Base-by-base conservation (phyloP, 2,797 vertebrate species). In the Rhinichthys osculus region DNA sequence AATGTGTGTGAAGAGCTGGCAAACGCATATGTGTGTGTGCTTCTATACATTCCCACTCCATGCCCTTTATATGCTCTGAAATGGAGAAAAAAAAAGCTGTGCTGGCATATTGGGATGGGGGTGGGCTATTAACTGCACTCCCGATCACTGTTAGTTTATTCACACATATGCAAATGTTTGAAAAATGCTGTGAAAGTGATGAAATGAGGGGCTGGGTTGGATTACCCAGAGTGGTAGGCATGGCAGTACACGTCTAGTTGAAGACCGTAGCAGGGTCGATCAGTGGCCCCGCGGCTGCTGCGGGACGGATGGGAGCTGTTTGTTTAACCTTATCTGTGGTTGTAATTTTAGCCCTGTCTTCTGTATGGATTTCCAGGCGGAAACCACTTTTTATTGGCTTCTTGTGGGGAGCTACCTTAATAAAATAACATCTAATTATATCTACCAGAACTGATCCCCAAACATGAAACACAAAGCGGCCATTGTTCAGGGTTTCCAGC, bases 281-380 rank as follows among this genome's bases (percentile, higher is more conserved):
- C 44, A 40, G 21, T 44, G 13, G 27, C 76, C 67, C 81, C 33
- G 8, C n/a, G 70, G 62, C 67, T 78, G 84, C 84, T 86, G 85
- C 82, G 73, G 66, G 86, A 90, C 76, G 81, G 89, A 92, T 91
- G 90, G 72, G 80, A 87, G 33, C 30, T 94, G 90, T 95, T 95
- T 93, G 87, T 91, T 92, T 94, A 95, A 94, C 93, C 92, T 94
- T 94, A 95, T 94, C 93, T 91, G 90, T 54, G 83, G 92, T 92
- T 94, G 92, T 94, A 92, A 94, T 95, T 93, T 93, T 88, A 89
- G 88, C 54, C 52, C 86, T 86, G 81, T 78, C 89, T 78, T 38
- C 71, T 83, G 87, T 89, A 90, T 86, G 89, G 92, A 93, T 94
- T 93, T 94, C 82, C 89, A 90, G 92, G 87, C 90, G 92, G 92